Evolutionary conservation across 1,140 invertebrate species (phyloP).

Genomic region (Paraescarpia echinospica): DNA sequence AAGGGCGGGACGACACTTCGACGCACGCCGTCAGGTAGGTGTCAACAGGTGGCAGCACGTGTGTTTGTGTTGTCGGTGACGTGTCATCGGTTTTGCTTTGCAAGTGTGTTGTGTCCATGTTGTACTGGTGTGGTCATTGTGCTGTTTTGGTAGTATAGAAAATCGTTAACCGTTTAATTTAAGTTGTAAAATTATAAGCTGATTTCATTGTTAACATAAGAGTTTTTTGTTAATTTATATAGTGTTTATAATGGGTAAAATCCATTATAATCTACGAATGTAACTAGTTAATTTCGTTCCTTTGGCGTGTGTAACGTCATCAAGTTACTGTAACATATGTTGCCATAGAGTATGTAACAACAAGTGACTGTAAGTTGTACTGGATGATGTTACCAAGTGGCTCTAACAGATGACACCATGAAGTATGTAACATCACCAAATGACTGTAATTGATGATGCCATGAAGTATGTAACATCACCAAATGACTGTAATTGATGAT

Average conservation of each 20-base stretch:
- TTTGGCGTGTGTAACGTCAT: too few relatives aligned
- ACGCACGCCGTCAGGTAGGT: conserved; percentile 52
- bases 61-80: neutral
- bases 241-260: too few relatives aligned
- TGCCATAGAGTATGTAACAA: too few relatives aligned
- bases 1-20: conserved; percentile 40
- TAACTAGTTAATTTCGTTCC: too few relatives aligned
- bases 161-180: neutral
- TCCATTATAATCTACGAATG: too few relatives aligned
- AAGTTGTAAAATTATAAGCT: neutral
- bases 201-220: neutral
- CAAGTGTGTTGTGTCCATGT: neutral
- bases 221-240: too few relatives aligned
- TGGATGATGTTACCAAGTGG: neutral
- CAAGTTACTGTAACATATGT: neutral
- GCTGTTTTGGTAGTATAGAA: neutral
- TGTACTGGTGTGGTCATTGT: neutral
- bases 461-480: too few relatives aligned
- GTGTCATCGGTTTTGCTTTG: neutral
- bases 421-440: too few relatives aligned
- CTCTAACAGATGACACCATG: too few relatives aligned
- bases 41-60: neutral
- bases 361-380: too few relatives aligned
- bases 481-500: too few relatives aligned
- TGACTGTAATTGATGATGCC: too few relatives aligned